phyloP scores from a whole-genome alignment of 2,888 invertebrate genomes.

The Metellina segmentata region DNA sequence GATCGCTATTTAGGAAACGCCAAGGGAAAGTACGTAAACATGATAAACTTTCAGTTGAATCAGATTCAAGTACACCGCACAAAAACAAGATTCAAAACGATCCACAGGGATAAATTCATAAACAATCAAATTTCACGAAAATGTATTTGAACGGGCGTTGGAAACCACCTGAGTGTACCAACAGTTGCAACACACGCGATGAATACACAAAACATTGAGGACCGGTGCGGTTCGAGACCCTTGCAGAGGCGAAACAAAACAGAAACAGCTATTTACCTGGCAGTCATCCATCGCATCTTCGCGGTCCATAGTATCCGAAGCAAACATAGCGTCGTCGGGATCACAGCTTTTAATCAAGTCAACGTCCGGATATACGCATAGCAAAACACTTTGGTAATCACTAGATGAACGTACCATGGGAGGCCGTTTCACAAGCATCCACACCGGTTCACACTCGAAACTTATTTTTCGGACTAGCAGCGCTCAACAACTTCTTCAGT shows the following conservation, averaged over 20 bases:
- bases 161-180: no score
- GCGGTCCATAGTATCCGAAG: slow-evolving; percentile 62
- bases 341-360: slow-evolving; percentile 63
- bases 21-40: no score
- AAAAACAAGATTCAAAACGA: no score
- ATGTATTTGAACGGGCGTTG: no score
- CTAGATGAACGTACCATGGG: slow-evolving; percentile 37
- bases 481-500: slow-evolving; percentile 33
- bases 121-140: no score
- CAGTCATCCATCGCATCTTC: slow-evolving; percentile 63
- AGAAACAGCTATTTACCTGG: slow-evolving; percentile 49
- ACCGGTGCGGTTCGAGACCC: background rate
- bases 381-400: slow-evolving; percentile 45
- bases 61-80: no score
- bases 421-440: background rate
- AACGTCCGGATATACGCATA: slow-evolving; percentile 64
- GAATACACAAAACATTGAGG: no score
- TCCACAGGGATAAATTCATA: no score
- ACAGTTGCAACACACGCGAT: no score
- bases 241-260: background rate
- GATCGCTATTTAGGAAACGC: no score
- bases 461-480: slow-evolving; percentile 10
- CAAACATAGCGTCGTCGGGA: slow-evolving; percentile 56
- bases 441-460: background rate
- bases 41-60: no score